Base-by-base conservation (phyloP, 1,140 invertebrate species). In the Zaprionus lachaisei region DNA sequence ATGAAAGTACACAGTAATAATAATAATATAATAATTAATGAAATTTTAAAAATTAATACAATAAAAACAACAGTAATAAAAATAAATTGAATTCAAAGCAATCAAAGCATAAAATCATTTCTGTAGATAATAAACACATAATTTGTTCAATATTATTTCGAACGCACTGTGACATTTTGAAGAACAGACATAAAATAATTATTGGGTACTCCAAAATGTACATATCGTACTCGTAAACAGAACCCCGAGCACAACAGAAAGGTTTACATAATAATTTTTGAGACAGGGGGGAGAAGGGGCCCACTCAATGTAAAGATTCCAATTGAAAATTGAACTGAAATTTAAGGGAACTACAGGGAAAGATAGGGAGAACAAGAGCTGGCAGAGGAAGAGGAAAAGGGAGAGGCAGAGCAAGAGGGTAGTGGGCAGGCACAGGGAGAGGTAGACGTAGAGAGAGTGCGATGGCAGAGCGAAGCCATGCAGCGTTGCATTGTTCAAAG, bases 321-420 rank as follows among this genome's bases (percentile, higher is more conserved):
- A 71, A 58, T 47, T 58, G 54, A 24, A 4, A 47, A 49, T 4
- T 24, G 54, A 58, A 55, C 22, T 47, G n/a, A 26, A 22, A 44
- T 22, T 28, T 44, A 38, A 44, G 22, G 61, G 20, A 62, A 20
- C 9, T 20, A 1, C 4, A 51, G 22, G 1, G 5, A 14, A 2
- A 24, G 47, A 12, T 2, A 49, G 14, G 11, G 3, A 31, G 31
- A 11, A 31, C 1, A 31, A 31, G 28, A 9, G 7, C 28, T 9
- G 28, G 7, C 2, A 31, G 31, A 34, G 31, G 20, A 17, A 22
- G n/a, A 20, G 5, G 20, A 0, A 12, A 9, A 12, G 20, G 20
- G 47, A 22, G 7, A 20, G 12, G 20, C 2, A 12, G 5, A 12
- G 20, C 4, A 5, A 20, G 3, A 49, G 20, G 0, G 20, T 4